These are phyloP conservation scores for Hyposmocoma kahamanoa DNA, from an alignment of 1,140 invertebrate genomes.

Conservation along the genomic window DNA sequence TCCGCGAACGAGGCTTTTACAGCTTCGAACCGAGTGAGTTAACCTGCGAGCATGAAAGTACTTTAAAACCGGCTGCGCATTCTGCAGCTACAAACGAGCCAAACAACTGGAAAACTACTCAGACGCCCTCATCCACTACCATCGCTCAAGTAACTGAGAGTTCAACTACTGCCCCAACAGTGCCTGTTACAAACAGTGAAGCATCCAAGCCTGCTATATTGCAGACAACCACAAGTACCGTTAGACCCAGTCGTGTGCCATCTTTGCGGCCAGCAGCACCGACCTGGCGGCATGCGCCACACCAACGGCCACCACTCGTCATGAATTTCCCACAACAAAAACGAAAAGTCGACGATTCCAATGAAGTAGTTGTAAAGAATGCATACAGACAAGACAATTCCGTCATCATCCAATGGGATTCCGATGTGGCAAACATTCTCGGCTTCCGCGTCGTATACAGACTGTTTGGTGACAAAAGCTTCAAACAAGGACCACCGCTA, in stretches of 20 bases:
- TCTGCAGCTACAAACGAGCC: constrained; percentile 20
- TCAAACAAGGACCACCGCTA: constrained; percentile 90
- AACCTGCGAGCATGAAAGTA: constrained; percentile 65
- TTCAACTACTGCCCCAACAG: constrained; percentile 27
- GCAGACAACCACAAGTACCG: constrained; percentile 22
- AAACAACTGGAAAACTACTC: constrained; percentile 25
- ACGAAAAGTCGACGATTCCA: constrained; percentile 76
- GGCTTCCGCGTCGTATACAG: constrained; percentile 93
- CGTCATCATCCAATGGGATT: constrained; percentile 94
- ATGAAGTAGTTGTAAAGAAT: constrained; percentile 88
- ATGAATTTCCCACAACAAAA: constrained; percentile 80
- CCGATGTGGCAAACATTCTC: constrained; percentile 86
- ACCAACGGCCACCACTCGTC: constrained; percentile 81
- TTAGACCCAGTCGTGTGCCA: constrained; percentile 39
- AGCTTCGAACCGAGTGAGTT: constrained; percentile 87
- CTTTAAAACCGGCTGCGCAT: constrained; percentile 27
- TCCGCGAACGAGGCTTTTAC: constrained; percentile 88
- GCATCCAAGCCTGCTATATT: constrained; percentile 31
- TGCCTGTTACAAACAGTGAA: constrained; percentile 31
- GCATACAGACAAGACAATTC: constrained; percentile 90
- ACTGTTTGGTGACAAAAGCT: constrained; percentile 91
- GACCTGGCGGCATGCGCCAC: constrained; percentile 61
- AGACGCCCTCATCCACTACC: constrained; percentile 29
- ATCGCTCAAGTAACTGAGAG: constrained; percentile 36
- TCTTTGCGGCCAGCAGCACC: constrained; percentile 48